Conservation (phyloP, 2,888 invertebrate species). For the Tryphoninae sp. region DNA sequence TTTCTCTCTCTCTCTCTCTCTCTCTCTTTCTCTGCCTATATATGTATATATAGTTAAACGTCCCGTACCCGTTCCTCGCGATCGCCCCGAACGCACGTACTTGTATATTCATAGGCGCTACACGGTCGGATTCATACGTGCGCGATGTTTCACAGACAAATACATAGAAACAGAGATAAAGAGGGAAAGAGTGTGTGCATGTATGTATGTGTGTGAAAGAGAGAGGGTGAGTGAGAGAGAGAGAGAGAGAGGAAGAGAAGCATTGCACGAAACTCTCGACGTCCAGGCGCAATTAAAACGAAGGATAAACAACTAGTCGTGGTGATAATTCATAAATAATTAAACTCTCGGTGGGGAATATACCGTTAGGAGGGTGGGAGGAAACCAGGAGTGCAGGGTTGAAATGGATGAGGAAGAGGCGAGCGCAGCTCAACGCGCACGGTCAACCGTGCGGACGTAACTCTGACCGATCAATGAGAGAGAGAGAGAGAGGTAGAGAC, state of each 20-base stretch:
- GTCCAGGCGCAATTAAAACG: slow-evolving; percentile 62
- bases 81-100: neutral
- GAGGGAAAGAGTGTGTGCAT: neutral
- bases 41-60: neutral
- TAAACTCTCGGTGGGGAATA: slow-evolving; percentile 57
- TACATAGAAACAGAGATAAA: neutral
- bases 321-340: slow-evolving; percentile 65
- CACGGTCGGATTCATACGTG: slow-evolving; percentile 25
- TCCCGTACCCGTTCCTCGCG: slow-evolving; percentile 8
- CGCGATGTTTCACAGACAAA: slow-evolving; percentile 14
- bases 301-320: slow-evolving; percentile 63
- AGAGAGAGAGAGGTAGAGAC: neutral
- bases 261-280: slow-evolving; percentile 58
- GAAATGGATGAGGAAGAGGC: slow-evolving; percentile 10
- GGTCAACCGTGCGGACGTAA: slow-evolving; percentile 51
- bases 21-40: no score
- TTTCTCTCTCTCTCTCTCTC: no score
- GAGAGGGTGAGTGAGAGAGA: no score
- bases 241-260: neutral
- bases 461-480: slow-evolving; percentile 56
- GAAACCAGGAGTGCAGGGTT: neutral
- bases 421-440: slow-evolving; percentile 36
- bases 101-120: slow-evolving; percentile 36
- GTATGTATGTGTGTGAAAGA: no score
- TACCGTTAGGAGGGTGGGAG: slow-evolving; percentile 1